phyloP scores from a whole-genome alignment of 2,797 vertebrate species.

The Tinamus major region DNA sequence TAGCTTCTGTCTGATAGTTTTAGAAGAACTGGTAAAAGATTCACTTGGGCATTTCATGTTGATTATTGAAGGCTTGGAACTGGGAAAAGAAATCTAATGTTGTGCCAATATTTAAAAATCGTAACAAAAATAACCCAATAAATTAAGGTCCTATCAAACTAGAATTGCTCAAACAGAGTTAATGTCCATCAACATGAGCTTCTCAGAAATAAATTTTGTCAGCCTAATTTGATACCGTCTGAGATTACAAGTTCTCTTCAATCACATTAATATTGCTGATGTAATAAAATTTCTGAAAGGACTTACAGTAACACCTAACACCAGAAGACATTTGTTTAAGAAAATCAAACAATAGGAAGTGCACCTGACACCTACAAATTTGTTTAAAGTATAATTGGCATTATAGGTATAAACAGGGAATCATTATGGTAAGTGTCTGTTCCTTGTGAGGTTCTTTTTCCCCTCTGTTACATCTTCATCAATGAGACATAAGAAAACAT shows the following conservation, averaged over 20 bases:
- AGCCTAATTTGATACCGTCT: conserved; percentile 26
- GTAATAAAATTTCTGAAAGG: conserved; percentile 12
- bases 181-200: neutral
- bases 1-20: neutral
- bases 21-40: neutral
- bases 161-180: conserved; percentile 35
- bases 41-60: neutral
- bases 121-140: neutral
- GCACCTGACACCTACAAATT: neutral
- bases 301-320: neutral
- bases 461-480: neutral
- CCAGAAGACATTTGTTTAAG: conserved; percentile 8
- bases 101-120: neutral
- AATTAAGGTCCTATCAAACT: conserved; percentile 6
- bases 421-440: neutral
- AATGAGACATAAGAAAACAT: neutral
- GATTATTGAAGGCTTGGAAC: neutral
- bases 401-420: neutral
- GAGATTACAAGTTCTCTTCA: conserved; percentile 29
- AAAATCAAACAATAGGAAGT: neutral
- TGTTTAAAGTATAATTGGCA: neutral
- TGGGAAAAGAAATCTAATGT: neutral
- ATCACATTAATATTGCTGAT: neutral
- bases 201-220: conserved; percentile 13
- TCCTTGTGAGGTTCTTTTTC: neutral